phyloP scores from a whole-genome alignment of 2,888 invertebrate species.

The Plebejus melissa region DNA sequence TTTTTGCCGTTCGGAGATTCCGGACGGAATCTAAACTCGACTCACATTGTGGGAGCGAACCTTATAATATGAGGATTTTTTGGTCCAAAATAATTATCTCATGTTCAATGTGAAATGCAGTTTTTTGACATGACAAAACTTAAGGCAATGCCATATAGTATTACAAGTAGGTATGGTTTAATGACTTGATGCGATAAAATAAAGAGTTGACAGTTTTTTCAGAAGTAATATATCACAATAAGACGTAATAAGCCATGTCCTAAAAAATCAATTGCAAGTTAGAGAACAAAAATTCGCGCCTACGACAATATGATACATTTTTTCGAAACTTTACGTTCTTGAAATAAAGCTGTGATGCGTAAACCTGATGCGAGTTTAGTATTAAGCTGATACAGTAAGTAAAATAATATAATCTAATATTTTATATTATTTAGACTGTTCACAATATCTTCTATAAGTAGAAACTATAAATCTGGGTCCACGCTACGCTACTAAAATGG shows the following conservation, averaged over 20 bases:
- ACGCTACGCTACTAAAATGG: conserved; percentile 55
- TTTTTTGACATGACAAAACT: conserved; percentile 8
- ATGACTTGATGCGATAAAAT: not conserved
- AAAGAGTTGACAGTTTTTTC: not conserved
- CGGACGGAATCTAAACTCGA: conserved; percentile 63
- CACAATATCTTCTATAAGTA: conserved; percentile 19
- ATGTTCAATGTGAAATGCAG: conserved; percentile 17
- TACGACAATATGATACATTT: not conserved
- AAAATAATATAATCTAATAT: not conserved
- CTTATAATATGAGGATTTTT: conserved; percentile 44
- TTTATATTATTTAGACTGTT: not conserved
- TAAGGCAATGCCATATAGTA: not conserved
- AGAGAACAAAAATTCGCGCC: too few relatives aligned
- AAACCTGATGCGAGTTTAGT: not conserved
- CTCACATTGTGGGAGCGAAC: conserved; percentile 60
- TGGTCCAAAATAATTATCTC: conserved; percentile 36
- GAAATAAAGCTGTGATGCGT: not conserved
- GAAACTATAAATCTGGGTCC: conserved; percentile 54
- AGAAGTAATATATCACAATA: not conserved
- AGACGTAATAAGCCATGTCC: not conserved
- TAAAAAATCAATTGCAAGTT: not conserved
- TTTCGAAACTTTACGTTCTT: not conserved
- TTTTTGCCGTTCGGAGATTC: conserved; percentile 57
- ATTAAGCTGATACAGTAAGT: not conserved
- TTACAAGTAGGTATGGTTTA: not conserved